Percentiles rank a stretch among this genome's conserved stretches.
These are phyloP conservation scores for Anhinga rufa DNA, from an alignment of 2,113 vertebrate species.

Conservation along the genomic window DNA sequence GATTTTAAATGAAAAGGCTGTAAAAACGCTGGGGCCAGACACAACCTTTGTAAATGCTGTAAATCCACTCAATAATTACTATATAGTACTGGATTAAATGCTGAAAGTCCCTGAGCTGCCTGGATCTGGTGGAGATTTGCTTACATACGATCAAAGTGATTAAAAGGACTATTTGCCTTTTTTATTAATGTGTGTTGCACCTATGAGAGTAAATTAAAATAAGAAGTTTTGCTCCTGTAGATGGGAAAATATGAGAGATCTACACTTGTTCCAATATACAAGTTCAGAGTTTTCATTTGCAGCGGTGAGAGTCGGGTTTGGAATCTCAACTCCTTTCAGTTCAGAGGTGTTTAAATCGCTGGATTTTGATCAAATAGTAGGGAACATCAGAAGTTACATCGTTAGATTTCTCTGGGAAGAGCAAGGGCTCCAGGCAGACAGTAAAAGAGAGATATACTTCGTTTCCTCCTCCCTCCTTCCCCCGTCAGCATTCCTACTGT, in stretches of 20 bases:
- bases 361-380: not conserved
- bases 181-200: not conserved
- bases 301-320: not conserved
- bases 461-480: not conserved
- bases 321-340: not conserved
- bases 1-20: not conserved
- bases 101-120: not conserved
- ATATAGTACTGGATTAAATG: not conserved
- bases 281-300: not conserved
- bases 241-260: not conserved
- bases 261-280: not conserved
- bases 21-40: not conserved
- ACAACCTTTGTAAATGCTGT: not conserved
- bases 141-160: not conserved
- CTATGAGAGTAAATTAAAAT: not conserved
- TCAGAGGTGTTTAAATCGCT: not conserved
- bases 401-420: not conserved
- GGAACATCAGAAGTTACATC: not conserved
- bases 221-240: not conserved
- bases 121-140: not conserved
- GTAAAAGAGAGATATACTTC: accelerated
- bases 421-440: not conserved
- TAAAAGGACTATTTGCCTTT: not conserved
- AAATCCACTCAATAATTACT: not conserved
- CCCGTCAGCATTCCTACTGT: not conserved